Evolutionary conservation across 1,140 invertebrate genomes (phyloP).

Genomic region (Oedothorax gibbosus): DNA sequence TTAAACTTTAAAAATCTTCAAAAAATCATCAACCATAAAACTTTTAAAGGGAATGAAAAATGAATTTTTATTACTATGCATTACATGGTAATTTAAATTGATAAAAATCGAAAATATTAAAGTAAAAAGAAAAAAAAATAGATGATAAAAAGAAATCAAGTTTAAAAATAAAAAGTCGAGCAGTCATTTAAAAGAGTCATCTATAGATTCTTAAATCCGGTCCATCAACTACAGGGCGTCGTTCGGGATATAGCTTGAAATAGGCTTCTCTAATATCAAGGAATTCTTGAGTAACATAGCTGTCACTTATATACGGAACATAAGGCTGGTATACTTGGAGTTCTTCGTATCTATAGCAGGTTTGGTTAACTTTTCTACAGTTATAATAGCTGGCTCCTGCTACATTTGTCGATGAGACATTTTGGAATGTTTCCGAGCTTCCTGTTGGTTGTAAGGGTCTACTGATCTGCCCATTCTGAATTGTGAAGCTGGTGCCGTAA

Average conservation of each 20-base stretch:
- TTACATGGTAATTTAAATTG: neutral
- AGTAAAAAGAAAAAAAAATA: neutral
- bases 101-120: neutral
- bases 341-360: neutral
- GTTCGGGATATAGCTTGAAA: neutral
- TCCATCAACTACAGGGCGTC: neutral
- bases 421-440: too few relatives aligned
- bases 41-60: too few relatives aligned
- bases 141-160: neutral
- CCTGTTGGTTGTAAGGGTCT: too few relatives aligned
- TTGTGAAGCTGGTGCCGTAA: too few relatives aligned
- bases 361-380: neutral
- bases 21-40: too few relatives aligned
- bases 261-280: conserved; percentile 18
- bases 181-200: neutral
- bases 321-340: neutral
- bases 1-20: too few relatives aligned
- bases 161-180: neutral
- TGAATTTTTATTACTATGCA: too few relatives aligned
- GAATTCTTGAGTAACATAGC: conserved; percentile 24
- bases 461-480: too few relatives aligned
- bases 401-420: too few relatives aligned
- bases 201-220: neutral
- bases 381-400: too few relatives aligned
- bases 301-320: conserved; percentile 3